phyloP scores from a whole-genome alignment of 2,113 vertebrate genomes.

The Alethe diademata region DNA sequence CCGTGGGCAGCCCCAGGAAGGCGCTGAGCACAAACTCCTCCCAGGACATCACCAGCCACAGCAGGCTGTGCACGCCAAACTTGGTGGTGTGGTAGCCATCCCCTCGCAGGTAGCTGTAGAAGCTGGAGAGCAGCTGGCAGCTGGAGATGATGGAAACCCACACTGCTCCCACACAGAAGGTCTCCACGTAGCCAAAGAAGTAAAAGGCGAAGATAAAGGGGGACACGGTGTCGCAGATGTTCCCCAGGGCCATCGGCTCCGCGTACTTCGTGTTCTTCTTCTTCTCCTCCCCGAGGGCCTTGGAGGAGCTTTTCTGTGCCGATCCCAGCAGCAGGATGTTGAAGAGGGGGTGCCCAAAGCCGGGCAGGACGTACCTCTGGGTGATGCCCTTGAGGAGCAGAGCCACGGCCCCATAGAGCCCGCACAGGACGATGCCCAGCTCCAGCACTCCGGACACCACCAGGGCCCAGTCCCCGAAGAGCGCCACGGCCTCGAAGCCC shows the following conservation, averaged over 20 bases:
- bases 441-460: slow-evolving; percentile 80
- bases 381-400: slow-evolving; percentile 85
- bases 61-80: slow-evolving; percentile 80
- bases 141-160: slow-evolving; percentile 84
- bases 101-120: slow-evolving; percentile 82
- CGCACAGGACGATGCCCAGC: slow-evolving; percentile 79
- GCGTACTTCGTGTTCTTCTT: slow-evolving; percentile 92
- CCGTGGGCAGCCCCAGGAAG: neutral
- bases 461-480: slow-evolving; percentile 79
- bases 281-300: slow-evolving; percentile 80
- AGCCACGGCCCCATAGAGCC: slow-evolving; percentile 81
- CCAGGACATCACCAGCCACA: slow-evolving; percentile 87
- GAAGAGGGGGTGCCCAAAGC: slow-evolving; percentile 88
- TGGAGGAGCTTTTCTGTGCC: slow-evolving; percentile 67
- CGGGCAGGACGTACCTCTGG: slow-evolving; percentile 81
- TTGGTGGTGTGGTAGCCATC: slow-evolving; percentile 85
- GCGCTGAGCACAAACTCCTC: slow-evolving; percentile 79
- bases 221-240: slow-evolving; percentile 82
- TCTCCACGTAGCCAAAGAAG: slow-evolving; percentile 79
- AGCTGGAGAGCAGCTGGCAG: slow-evolving; percentile 83
- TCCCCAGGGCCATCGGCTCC: slow-evolving; percentile 86
- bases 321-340: slow-evolving; percentile 85
- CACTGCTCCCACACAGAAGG: slow-evolving; percentile 73
- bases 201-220: slow-evolving; percentile 86
- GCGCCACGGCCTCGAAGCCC: slow-evolving; percentile 80